phyloP scores from a whole-genome alignment of 2,113 vertebrate genomes.

The Sinocyclocheilus grahami region DNA sequence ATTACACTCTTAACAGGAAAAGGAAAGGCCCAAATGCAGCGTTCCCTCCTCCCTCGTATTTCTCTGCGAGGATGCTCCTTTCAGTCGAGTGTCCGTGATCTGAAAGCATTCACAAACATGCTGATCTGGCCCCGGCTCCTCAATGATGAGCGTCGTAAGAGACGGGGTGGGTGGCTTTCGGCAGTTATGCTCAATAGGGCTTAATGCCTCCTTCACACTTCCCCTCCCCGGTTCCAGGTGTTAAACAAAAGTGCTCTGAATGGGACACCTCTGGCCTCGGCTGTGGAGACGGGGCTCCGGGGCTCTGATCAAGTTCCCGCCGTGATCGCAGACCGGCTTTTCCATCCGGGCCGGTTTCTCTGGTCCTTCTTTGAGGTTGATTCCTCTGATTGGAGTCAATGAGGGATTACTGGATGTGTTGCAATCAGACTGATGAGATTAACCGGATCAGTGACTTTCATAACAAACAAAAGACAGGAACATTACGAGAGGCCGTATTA shows the following conservation, averaged over 20 bases:
- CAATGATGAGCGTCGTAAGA: conserved; percentile 30
- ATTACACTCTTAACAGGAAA: conserved; percentile 52
- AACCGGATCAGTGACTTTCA: conserved; percentile 28
- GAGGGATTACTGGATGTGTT: conserved; percentile 61
- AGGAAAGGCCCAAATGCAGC: conserved; percentile 47
- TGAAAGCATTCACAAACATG: conserved; percentile 58
- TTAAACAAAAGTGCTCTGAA: conserved; percentile 65
- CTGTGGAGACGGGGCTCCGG: not conserved
- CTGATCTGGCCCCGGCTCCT: conserved; percentile 43
- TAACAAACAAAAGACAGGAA: not conserved
- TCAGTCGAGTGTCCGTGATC: conserved; percentile 34
- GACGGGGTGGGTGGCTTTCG: conserved; percentile 29
- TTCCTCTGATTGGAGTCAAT: conserved; percentile 72
- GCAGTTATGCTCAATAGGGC: conserved; percentile 42
- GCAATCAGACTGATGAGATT: conserved; percentile 54
- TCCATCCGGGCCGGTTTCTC: conserved; percentile 63
- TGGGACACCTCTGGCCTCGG: conserved; percentile 41
- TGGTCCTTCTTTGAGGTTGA: conserved; percentile 68
- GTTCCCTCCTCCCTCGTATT: conserved; percentile 43
- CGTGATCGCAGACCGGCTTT: conserved; percentile 59
- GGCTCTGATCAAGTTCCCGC: conserved; percentile 16
- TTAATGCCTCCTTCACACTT: conserved; percentile 59
- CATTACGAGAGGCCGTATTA: not conserved
- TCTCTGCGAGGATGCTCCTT: conserved; percentile 32
- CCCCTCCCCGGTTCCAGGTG: conserved; percentile 62